Percentiles rank a stretch among this genome's conserved stretches.
Conservation (phyloP, 1,140 invertebrate species). For the Philopotamus ludificatus region DNA sequence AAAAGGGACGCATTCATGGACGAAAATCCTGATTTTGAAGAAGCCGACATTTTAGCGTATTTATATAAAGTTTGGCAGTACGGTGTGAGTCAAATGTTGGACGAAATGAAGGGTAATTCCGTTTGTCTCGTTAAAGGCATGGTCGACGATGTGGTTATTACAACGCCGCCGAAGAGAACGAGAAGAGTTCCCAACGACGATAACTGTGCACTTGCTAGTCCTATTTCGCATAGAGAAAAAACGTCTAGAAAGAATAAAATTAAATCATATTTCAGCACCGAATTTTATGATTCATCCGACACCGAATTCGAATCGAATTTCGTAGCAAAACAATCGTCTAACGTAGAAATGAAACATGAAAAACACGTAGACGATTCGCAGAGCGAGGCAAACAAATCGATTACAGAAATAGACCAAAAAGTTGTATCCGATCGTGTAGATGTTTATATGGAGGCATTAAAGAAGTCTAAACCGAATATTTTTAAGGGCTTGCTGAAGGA, state of each 20-base stretch:
- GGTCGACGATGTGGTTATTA: slow-evolving; percentile 30
- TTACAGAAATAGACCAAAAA: neutral
- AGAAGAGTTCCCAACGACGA: slow-evolving; percentile 15
- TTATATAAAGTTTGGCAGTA: slow-evolving; percentile 57
- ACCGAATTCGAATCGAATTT: slow-evolving; percentile 35
- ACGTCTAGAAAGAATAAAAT: slow-evolving; percentile 25
- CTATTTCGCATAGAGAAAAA: slow-evolving; percentile 25
- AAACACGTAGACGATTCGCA: neutral
- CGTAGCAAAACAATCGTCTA: slow-evolving; percentile 37
- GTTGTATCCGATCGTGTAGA: slow-evolving; percentile 11
- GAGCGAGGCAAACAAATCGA: neutral
- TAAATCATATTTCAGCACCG: slow-evolving; percentile 30
- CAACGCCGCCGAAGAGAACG: slow-evolving; percentile 23
- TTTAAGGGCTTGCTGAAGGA: slow-evolving; percentile 62
- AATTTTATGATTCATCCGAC: slow-evolving; percentile 40
- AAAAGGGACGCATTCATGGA: slow-evolving; percentile 54
- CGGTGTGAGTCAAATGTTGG: slow-evolving; percentile 46
- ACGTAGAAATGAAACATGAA: neutral
- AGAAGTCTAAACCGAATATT: slow-evolving; percentile 55
- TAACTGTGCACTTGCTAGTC: slow-evolving; percentile 11
- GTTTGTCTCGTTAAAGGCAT: slow-evolving; percentile 34
- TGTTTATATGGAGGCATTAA: slow-evolving; percentile 42
- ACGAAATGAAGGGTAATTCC: slow-evolving; percentile 43
- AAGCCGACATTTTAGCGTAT: slow-evolving; percentile 54
- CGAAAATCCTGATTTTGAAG: slow-evolving; percentile 54